A percentile compares a stretch with the other conserved stretches of the same genome.
Conservation (phyloP, 1,140 invertebrate species). For the Heliconius melpomene region DNA sequence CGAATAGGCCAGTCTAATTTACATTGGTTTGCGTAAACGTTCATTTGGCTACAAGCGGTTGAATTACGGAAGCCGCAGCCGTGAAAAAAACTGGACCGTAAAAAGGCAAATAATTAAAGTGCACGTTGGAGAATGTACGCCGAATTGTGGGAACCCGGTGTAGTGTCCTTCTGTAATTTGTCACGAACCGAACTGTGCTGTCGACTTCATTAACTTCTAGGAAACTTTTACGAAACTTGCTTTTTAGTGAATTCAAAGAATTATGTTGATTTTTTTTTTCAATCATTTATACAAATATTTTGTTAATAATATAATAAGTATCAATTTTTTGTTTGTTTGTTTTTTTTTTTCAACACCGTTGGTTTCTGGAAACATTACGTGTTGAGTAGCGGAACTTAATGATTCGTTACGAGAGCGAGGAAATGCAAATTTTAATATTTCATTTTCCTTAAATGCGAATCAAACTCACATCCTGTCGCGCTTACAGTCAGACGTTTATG, state of each 20-base stretch:
- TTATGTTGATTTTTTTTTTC: not conserved
- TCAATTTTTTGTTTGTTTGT: too few relatives aligned
- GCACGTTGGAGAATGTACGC: constrained; percentile 23
- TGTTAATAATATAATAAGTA: not conserved
- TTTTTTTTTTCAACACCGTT: too few relatives aligned
- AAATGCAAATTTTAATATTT: too few relatives aligned
- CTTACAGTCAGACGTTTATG: too few relatives aligned
- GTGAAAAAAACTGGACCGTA: constrained; percentile 28
- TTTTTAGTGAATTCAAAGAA: not conserved
- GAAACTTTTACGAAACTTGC: not conserved
- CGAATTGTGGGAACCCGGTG: constrained; percentile 4
- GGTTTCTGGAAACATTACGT: too few relatives aligned
- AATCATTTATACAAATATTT: too few relatives aligned
- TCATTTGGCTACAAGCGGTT: constrained; percentile 30
- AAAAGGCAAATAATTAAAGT: constrained; percentile 34
- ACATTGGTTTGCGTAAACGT: constrained; percentile 33
- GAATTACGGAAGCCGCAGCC: constrained; percentile 31
- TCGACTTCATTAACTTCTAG: not conserved
- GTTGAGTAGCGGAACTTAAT: too few relatives aligned
- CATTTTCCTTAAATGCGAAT: too few relatives aligned
- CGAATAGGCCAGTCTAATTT: constrained; percentile 29
- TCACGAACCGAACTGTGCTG: constrained; percentile 3
- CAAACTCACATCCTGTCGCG: too few relatives aligned
- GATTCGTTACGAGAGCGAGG: too few relatives aligned
- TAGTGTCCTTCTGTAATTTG: constrained; percentile 31